Evolutionary conservation across 2,797 vertebrate genomes (phyloP).

Genomic region (Ambastaia sidthimunki): DNA sequence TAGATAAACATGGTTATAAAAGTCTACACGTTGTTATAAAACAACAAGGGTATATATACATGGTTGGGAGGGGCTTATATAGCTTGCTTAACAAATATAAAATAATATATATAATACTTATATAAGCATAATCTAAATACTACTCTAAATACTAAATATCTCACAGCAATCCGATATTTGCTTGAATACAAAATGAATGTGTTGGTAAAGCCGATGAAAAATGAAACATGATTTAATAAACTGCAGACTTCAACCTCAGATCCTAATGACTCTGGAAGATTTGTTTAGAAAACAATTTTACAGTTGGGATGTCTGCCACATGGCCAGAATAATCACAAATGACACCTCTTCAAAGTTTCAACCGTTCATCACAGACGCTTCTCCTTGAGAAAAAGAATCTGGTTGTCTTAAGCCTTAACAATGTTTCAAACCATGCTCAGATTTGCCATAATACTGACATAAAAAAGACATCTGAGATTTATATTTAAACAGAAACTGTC

Average conservation of each 20-base stretch:
- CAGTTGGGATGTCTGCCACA: too few relatives aligned
- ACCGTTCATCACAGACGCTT: too few relatives aligned
- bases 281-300: neutral
- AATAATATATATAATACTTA: too few relatives aligned
- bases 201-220: conserved; percentile 21
- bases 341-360: too few relatives aligned
- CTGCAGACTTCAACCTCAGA: conserved; percentile 13
- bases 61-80: too few relatives aligned
- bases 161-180: neutral
- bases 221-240: conserved; percentile 38
- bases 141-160: conserved; percentile 14
- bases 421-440: neutral
- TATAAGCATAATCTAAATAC: conserved; percentile 8
- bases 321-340: too few relatives aligned
- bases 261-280: conserved; percentile 33
- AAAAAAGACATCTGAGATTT: neutral
- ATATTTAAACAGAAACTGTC: neutral
- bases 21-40: neutral
- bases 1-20: too few relatives aligned
- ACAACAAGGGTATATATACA: neutral
- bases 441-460: neutral
- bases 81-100: neutral
- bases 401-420: neutral
- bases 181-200: neutral
- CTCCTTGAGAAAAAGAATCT: too few relatives aligned